Evolutionary conservation across 1,140 invertebrate genomes (phyloP).

Genomic region (Antheraea mylitta): DNA sequence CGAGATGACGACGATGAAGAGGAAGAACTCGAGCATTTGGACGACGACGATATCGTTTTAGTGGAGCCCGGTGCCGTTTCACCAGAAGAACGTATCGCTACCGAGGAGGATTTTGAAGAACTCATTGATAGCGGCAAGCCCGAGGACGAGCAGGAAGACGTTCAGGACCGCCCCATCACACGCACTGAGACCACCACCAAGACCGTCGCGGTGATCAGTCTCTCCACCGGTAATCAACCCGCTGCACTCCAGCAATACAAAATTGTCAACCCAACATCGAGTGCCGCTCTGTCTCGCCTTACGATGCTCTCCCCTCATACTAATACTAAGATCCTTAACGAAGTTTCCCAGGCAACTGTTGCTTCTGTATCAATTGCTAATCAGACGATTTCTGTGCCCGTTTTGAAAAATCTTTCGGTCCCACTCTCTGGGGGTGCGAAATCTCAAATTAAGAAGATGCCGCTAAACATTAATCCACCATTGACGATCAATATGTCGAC

Average conservation of each 20-base stretch:
- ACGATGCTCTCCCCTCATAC: slow-evolving; percentile 66
- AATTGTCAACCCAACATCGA: slow-evolving; percentile 61
- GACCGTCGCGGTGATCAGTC: slow-evolving; percentile 75
- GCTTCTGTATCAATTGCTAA: slow-evolving; percentile 81
- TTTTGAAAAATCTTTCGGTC: slow-evolving; percentile 77
- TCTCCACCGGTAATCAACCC: slow-evolving; percentile 64
- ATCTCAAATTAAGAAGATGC: slow-evolving; percentile 70
- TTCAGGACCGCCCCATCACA: slow-evolving; percentile 45
- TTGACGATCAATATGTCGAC: slow-evolving; percentile 61
- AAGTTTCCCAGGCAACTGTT: slow-evolving; percentile 74
- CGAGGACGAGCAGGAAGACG: slow-evolving; percentile 71
- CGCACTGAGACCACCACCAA: slow-evolving; percentile 74
- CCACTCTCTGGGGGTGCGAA: slow-evolving; percentile 57
- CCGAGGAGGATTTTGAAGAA: slow-evolving; percentile 82
- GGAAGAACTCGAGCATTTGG: slow-evolving; percentile 74
- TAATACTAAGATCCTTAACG: slow-evolving; percentile 74
- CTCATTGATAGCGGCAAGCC: slow-evolving; percentile 79
- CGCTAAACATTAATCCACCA: slow-evolving; percentile 60
- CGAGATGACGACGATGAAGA: slow-evolving; percentile 68
- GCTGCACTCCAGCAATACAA: slow-evolving; percentile 72
- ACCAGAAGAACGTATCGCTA: slow-evolving; percentile 81
- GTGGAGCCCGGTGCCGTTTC: slow-evolving; percentile 81
- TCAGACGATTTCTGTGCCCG: slow-evolving; percentile 81
- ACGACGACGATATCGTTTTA: slow-evolving; percentile 82
- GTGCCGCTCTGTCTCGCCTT: slow-evolving; percentile 53